phyloP scores from a whole-genome alignment of 1,140 invertebrate genomes.

The Formica selysi region DNA sequence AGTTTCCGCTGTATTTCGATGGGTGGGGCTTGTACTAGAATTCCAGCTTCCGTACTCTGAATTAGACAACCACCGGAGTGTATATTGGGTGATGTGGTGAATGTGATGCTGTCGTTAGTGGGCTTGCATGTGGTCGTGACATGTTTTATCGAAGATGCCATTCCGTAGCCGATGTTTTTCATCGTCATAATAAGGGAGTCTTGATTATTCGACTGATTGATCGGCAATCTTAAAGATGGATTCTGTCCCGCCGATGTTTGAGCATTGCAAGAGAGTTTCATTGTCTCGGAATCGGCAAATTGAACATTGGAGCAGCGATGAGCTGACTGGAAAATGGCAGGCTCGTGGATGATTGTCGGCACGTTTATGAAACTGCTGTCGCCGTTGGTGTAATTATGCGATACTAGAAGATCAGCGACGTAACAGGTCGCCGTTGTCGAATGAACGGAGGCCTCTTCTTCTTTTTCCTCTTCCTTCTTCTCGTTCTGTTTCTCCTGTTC shows the following conservation, averaged over 20 bases:
- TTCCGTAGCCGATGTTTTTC: slow-evolving; percentile 11
- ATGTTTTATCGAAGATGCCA: slow-evolving; percentile 66
- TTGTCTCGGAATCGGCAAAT: neutral
- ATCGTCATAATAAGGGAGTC: neutral
- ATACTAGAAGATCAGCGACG: slow-evolving; percentile 69
- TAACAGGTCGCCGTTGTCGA: slow-evolving; percentile 61
- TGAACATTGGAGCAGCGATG: neutral
- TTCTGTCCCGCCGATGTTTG: neutral
- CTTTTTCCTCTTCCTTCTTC: slow-evolving; percentile 64
- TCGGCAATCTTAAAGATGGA: neutral
- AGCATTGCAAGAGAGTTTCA: neutral
- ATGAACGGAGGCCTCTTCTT: neutral
- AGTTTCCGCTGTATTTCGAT: slow-evolving; percentile 80
- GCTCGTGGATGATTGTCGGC: slow-evolving; percentile 75
- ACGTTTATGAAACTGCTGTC: slow-evolving; percentile 78
- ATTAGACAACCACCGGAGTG: slow-evolving; percentile 80
- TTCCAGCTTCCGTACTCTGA: slow-evolving; percentile 74
- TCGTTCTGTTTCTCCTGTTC: slow-evolving; percentile 63
- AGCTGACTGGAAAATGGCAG: slow-evolving; percentile 72
- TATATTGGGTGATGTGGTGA: slow-evolving; percentile 76
- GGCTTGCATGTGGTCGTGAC: slow-evolving; percentile 76
- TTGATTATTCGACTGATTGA: slow-evolving; percentile 34
- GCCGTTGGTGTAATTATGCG: slow-evolving; percentile 73
- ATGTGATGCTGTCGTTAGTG: slow-evolving; percentile 79
- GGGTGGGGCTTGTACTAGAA: slow-evolving; percentile 72